Evolutionary conservation across 2,797 vertebrate genomes (phyloP).

Genomic region (Pipistrellus pygmaeus): DNA sequence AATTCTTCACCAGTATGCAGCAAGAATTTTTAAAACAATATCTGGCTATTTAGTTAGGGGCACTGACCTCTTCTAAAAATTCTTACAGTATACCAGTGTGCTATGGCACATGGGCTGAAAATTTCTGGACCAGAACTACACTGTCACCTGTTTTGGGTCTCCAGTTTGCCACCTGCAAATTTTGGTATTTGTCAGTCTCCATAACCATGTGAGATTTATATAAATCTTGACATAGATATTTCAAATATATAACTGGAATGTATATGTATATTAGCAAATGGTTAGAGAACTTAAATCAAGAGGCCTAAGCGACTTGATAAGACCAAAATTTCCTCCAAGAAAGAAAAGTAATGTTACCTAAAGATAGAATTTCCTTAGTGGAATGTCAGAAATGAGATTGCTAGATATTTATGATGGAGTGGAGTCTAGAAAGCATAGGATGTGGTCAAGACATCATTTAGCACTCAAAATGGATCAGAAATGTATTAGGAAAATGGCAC

Average conservation of each 20-base stretch:
- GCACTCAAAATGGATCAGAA: neutral
- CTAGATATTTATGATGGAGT: neutral
- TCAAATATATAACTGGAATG: neutral
- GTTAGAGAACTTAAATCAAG: constrained; percentile 33
- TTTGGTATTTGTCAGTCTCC: neutral
- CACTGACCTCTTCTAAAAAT: neutral
- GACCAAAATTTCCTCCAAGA: neutral
- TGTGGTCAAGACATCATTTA: constrained; percentile 11
- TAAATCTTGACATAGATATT: neutral
- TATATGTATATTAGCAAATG: neutral
- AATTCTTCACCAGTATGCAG: neutral
- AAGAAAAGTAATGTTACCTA: constrained; percentile 7
- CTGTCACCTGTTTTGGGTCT: neutral
- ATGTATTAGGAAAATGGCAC: neutral
- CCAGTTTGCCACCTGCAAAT: neutral
- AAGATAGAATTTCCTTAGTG: neutral
- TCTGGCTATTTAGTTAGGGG: neutral
- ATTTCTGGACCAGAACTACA: neutral
- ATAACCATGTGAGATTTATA: neutral
- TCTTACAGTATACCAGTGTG: neutral
- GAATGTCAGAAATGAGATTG: neutral
- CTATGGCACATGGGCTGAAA: neutral
- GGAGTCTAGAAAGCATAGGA: neutral
- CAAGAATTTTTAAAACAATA: neutral
- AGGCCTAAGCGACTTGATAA: neutral